Conservation (phyloP, 2,888 invertebrate species). For the Epirrhoe alternata region DNA sequence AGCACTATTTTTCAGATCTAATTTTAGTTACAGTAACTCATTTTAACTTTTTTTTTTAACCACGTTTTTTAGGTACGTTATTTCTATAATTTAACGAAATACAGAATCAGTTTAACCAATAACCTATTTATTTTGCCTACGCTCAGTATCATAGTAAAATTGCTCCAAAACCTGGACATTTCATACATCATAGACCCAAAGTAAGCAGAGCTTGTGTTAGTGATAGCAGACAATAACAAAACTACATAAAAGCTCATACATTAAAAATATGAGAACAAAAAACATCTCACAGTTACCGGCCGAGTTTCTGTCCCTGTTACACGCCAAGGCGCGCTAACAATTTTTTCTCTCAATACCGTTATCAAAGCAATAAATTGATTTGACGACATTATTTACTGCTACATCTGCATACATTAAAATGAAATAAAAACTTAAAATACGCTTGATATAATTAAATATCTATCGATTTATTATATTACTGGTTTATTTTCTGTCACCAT, state of each 20-base stretch:
- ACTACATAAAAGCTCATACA: not conserved
- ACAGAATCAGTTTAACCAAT: no score
- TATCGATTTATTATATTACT: slow-evolving; percentile 13
- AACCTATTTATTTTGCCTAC: no score
- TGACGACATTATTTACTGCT: slow-evolving; percentile 55
- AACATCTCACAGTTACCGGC: slow-evolving; percentile 29
- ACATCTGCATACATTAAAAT: slow-evolving; percentile 53
- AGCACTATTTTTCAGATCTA: slow-evolving; percentile 23
- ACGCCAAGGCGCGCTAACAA: slow-evolving; percentile 41
- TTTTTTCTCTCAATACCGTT: slow-evolving; percentile 57
- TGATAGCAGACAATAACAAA: not conserved
- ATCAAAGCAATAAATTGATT: slow-evolving; percentile 54
- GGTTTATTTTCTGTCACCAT: not conserved
- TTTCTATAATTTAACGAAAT: no score
- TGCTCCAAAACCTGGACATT: no score
- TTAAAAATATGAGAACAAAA: slow-evolving; percentile 25
- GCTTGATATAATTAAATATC: slow-evolving; percentile 30
- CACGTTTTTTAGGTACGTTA: no score
- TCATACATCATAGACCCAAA: no score
- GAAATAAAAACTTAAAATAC: slow-evolving; percentile 35
- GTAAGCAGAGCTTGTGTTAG: slow-evolving; percentile 1
- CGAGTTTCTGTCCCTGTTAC: slow-evolving; percentile 33
- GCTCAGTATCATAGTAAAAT: no score
- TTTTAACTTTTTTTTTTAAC: no score
- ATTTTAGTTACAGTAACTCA: no score